These are phyloP conservation scores for Synaphobranchus kaupii DNA, from an alignment of 2,797 vertebrate genomes.

Conservation along the genomic window DNA sequence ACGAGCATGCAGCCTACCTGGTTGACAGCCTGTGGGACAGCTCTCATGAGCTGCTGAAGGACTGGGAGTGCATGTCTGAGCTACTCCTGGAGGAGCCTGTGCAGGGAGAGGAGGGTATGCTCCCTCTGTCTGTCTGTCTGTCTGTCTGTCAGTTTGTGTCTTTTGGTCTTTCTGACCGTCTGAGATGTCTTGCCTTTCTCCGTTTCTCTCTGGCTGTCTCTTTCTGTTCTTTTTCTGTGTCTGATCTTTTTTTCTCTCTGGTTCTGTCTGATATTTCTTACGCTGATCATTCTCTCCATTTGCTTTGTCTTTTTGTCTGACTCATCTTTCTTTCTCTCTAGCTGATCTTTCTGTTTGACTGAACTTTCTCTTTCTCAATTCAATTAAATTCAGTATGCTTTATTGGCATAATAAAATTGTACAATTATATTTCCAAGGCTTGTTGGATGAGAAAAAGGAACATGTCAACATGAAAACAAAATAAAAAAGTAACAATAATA, in stretches of 20 bases:
- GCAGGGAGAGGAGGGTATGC: constrained; percentile 94
- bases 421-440: too few species aligned
- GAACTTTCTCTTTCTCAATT: not conserved
- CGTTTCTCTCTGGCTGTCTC: not conserved
- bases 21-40: constrained; percentile 99
- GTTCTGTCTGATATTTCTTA: not conserved
- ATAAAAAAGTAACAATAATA: too few species aligned
- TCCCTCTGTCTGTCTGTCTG: not conserved
- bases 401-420: too few species aligned
- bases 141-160: not conserved
- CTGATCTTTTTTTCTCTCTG: not conserved
- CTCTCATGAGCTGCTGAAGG: constrained; percentile 97
- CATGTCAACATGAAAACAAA: too few species aligned
- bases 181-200: not conserved
- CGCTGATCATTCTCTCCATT: not conserved
- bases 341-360: not conserved
- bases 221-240: not conserved
- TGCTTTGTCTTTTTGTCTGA: not conserved
- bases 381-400: too few species aligned
- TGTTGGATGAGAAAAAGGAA: too few species aligned
- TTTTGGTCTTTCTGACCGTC: not conserved
- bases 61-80: constrained; percentile 99
- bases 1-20: constrained; percentile 96
- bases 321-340: not conserved
- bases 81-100: constrained; percentile 94